Conservation (phyloP, 2,113 vertebrate species). For the Ondatra zibethicus region DNA sequence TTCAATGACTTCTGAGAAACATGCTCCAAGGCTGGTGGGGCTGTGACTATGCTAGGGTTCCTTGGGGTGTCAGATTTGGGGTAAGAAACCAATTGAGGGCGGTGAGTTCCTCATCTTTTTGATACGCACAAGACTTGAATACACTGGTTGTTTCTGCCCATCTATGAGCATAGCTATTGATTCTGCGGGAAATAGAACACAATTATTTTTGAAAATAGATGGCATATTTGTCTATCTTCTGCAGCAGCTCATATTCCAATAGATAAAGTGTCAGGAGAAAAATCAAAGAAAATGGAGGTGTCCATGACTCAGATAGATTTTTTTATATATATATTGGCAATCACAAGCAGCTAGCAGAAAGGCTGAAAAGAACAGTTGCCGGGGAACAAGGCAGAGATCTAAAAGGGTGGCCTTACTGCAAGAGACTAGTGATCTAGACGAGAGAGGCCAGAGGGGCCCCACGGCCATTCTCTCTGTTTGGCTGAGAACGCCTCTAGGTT, state of each 20-base stretch:
- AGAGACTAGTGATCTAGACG: rapidly evolving
- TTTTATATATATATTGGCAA: slow-evolving; percentile 25
- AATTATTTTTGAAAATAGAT: slow-evolving; percentile 70
- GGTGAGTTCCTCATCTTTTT: background rate
- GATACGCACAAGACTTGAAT: background rate
- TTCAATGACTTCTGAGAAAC: rapidly evolving
- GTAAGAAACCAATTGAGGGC: background rate
- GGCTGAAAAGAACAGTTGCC: background rate
- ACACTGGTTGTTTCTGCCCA: background rate
- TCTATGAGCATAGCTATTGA: slow-evolving; percentile 46
- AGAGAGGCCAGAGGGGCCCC: background rate
- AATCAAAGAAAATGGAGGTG: slow-evolving; percentile 78
- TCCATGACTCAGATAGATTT: slow-evolving; percentile 61
- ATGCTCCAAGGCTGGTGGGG: rapidly evolving
- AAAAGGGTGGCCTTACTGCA: rapidly evolving
- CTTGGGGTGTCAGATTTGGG: background rate
- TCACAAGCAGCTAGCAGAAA: slow-evolving; percentile 9
- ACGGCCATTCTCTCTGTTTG: rapidly evolving
- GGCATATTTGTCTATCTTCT: slow-evolving; percentile 52
- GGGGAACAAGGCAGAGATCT: background rate
- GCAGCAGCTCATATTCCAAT: slow-evolving; percentile 64
- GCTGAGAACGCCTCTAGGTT: background rate
- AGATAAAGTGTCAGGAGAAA: slow-evolving; percentile 75
- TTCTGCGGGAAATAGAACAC: slow-evolving; percentile 63
- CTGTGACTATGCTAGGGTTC: background rate